Evolutionary conservation across 2,888 invertebrate genomes (phyloP).

Genomic region (Lottia gigantea): DNA sequence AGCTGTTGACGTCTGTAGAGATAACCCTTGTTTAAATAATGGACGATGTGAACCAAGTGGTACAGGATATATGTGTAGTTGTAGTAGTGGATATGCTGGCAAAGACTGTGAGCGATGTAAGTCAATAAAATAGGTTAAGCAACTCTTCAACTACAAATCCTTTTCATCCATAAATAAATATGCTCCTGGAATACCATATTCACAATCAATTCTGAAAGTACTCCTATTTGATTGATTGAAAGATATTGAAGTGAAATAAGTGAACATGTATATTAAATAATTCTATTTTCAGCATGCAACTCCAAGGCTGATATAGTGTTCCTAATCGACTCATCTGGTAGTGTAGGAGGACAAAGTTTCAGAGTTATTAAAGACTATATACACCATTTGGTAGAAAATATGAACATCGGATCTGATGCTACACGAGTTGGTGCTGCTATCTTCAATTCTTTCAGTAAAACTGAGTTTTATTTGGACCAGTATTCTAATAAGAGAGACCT

Average conservation of each 20-base stretch:
- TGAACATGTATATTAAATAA: neutral
- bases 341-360: slow-evolving; percentile 54
- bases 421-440: slow-evolving; percentile 56
- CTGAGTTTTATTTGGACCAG: slow-evolving; percentile 53
- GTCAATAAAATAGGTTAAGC: too few relatives aligned
- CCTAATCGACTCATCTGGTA: slow-evolving; percentile 58
- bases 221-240: too few relatives aligned
- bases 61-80: slow-evolving; percentile 51
- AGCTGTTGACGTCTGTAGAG: slow-evolving; percentile 52
- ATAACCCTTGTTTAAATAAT: slow-evolving; percentile 56
- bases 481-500: slow-evolving; percentile 47
- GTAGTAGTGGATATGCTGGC: slow-evolving; percentile 53
- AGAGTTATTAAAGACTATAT: slow-evolving; percentile 50
- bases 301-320: slow-evolving; percentile 54
- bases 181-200: too few relatives aligned
- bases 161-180: neutral
- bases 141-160: neutral
- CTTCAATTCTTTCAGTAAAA: slow-evolving; percentile 44
- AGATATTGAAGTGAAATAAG: too few relatives aligned
- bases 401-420: slow-evolving; percentile 45
- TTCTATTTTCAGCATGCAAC: slow-evolving; percentile 41
- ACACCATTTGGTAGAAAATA: slow-evolving; percentile 43
- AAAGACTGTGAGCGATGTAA: slow-evolving; percentile 53
- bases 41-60: slow-evolving; percentile 48
- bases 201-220: too few relatives aligned